Conservation (phyloP, 2,888 invertebrate genomes). For the Chouioia cunea region DNA sequence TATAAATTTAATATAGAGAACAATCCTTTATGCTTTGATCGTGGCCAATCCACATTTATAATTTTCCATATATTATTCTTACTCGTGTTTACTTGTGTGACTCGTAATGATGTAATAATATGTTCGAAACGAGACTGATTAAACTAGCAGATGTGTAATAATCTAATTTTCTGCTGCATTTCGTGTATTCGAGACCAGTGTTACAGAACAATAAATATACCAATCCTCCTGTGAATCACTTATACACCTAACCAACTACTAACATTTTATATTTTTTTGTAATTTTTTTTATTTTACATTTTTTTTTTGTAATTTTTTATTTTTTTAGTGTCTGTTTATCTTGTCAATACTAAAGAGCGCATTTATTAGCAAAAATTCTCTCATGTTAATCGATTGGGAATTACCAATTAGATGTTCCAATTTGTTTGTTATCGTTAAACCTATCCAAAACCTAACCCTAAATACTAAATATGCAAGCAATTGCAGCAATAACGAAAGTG, state of each 20-base stretch:
- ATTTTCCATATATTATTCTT: constrained; percentile 12
- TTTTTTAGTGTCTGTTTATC: constrained; percentile 57
- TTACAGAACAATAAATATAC: constrained; percentile 44
- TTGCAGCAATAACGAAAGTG: constrained; percentile 32
- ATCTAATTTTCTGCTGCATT: constrained; percentile 42
- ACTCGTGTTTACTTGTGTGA: constrained; percentile 41
- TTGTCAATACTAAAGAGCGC: constrained; percentile 63
- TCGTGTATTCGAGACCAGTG: constrained; percentile 40
- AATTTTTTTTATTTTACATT: constrained; percentile 53
- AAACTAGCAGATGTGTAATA: constrained; percentile 32
- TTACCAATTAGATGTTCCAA: constrained; percentile 48
- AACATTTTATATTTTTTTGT: constrained; percentile 55
- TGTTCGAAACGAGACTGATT: constrained; percentile 52
- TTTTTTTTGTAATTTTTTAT: constrained; percentile 53
- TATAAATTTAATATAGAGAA: constrained; percentile 57
- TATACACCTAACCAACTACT: constrained; percentile 60
- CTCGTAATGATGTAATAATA: constrained; percentile 51
- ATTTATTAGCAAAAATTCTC: constrained; percentile 62
- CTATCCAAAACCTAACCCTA: constrained; percentile 39
- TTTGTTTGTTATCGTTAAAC: constrained; percentile 32
- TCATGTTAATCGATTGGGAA: constrained; percentile 61
- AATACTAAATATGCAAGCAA: constrained; percentile 28
- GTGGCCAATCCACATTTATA: constrained; percentile 17
- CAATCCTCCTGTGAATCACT: constrained; percentile 45
- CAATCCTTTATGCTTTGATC: constrained; percentile 8